Evolutionary conservation across 35 echinoderm and acorn worm genomes (phyloP), one percentile per base, ranked within the genome.

Genomic region (Stichopus chloronotus): DNA sequence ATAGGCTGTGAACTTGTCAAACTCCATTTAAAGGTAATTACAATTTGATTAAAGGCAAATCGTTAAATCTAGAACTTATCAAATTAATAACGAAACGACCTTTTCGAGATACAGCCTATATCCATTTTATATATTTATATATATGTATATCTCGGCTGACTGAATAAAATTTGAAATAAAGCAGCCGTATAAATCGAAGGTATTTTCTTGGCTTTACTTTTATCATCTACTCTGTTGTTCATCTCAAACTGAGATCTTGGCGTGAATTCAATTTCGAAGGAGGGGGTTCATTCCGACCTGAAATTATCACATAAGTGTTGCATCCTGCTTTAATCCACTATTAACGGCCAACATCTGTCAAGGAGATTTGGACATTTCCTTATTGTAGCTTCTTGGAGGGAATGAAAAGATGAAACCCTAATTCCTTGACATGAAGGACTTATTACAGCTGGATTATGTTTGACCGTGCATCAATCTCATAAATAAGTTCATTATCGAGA

Each of bases 271-370:
- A n/a, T 17, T 72, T 16, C 1, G 17, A 72, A 43, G 0, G 7
- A 72, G 12, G 13, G 19, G 4, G 11, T 72, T 43, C 22, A 72
- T 14, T 14, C 69, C 69, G 69, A 6, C 16, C 19, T 20, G 17
- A n/a, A 19, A 72, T 72, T 72, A 72, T n/a, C 69, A 72, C 69
- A 16, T 20, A 72, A 7, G 19, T 7, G 17, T 72, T n/a, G 69
- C 17, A 72, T 72, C 69, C 69, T 72, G 69, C 69, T 17, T n/a
- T 16, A 14, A 19, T 7, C 5, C 16, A 72, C 69, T n/a, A 72
- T 72, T 72, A 72, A 72, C 69, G 17, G 22, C 69, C 16, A 72
- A 72, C 69, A 72, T 72, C 69, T 72, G 69, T 72, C 69, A 20
- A 72, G 14, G 7, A 72, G 69, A 6, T 74, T 43, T 43, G 30